Evolutionary conservation across 2,888 invertebrate genomes (phyloP), one percentile per base, ranked within the genome.

Genomic region (Furcula furcula): DNA sequence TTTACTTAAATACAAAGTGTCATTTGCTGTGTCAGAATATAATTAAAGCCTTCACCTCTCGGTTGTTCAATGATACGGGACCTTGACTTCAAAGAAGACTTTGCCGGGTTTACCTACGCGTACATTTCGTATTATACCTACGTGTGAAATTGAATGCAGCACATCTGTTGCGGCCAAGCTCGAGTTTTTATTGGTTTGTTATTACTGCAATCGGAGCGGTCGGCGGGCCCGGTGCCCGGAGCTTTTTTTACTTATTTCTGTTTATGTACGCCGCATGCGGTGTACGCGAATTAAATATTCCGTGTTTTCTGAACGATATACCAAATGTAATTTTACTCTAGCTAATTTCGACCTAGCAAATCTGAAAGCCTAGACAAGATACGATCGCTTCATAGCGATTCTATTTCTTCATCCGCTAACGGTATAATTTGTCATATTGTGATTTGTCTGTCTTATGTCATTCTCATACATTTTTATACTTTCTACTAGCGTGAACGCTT

Each of bases 171-270:
- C 71, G 69, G 63, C 60, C 50, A 54, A 14, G 14, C 61, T 51
- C 48, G 55, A 57, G 66, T 64, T 73, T 79, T 80, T 81, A 82
- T 80, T 71, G 69, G 72, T 62, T 62, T 75, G 81, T 81, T 81
- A 80, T 81, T 77, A 74, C 76, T 79, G 78, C 81, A 78, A 76
- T 75, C 65, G 68, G 74, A 77, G 61, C 65, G 7, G 62, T 43
- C 65, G 7, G 62, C 42, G 54, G 60, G 52, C 55, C 44, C 37
- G 44, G 55, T 50, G 49, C n/a, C n/a, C 57, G 1, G 13, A 13
- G 12, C 54, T 56, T 60, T 64, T 73, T 75, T 73, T 70, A 68
- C 66, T 67, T 69, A 76, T 77, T 76, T 74, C 14, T 69, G 66
- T 75, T 74, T 75, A 75, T 75, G 67, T 74, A 68, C 65, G 57